Base-by-base conservation (phyloP, 2,113 vertebrate genomes). In the Motacilla alba region DNA sequence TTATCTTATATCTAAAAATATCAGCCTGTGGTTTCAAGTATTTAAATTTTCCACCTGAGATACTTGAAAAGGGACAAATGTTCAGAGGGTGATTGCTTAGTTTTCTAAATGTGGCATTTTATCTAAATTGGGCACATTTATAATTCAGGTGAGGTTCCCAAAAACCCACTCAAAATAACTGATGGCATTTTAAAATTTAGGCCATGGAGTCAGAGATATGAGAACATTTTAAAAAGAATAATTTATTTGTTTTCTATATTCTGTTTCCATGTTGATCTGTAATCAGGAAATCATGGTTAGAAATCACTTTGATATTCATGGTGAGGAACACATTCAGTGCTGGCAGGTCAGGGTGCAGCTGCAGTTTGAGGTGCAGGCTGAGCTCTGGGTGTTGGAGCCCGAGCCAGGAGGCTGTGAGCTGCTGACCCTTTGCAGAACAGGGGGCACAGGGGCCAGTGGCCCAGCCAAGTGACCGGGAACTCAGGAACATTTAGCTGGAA, bases 261-360 rank as follows among this genome's bases (percentile, higher is more conserved):
- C 4, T 63, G 7, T 80, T 90, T 93, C 33, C 41, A 15, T 28
- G 30, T 37, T 85, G 86, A 30, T 41, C 37, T 66, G 30, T 68
- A 69, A 78, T 33, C 26, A 76, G 37, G 70, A 90, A 86, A 64
- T 12, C 3, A 12, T 14, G 6, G 24, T 28, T 66, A 79, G 37
- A 72, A 92, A 46, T 53, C 11, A 24, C 12, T 67, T 87, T 50
- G 17, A 10, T 83, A 53, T 64, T 53, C 9, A 30, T 7, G 6
- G 13, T 75, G 39, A 46, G 39, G 39, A 68, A 18, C n/a, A 12
- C 20, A 8, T 24, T 39, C n/a, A 30, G 13, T 26, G 46, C 39
- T 0, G 1, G 46, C 30, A 60, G 69, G 28, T 53, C 0, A 0
- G 15, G 13, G 3, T 82, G 33, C 60, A 46, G 62, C 30, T 83